Evolutionary conservation across 2,888 invertebrate species (phyloP).

Genomic region (Tetrapedia diversipes): DNA sequence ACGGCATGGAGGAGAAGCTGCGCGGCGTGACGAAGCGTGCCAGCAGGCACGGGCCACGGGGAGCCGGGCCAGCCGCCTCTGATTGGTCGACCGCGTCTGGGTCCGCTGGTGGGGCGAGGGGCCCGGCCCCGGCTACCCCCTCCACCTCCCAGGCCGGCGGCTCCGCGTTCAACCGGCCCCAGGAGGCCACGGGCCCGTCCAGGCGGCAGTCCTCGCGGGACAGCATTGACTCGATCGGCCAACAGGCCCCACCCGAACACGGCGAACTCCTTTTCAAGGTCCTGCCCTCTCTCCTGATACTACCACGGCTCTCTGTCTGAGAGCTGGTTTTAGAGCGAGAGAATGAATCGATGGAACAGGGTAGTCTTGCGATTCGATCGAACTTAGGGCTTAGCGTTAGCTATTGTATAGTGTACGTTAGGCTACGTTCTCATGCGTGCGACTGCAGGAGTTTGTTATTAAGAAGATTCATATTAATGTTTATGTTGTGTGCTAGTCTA

Average conservation of each 20-base stretch:
- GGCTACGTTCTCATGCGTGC: background rate
- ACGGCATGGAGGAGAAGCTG: constrained; percentile 80
- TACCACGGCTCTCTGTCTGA: constrained; percentile 6
- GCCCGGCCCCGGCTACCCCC: constrained; percentile 69
- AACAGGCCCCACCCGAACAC: constrained; percentile 83
- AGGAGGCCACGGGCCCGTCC: constrained; percentile 75
- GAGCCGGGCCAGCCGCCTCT: constrained; percentile 61
- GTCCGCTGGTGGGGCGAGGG: constrained; percentile 56
- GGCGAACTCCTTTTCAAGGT: constrained; percentile 86
- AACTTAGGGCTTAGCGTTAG: too few relatives aligned
- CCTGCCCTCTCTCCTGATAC: constrained; percentile 69
- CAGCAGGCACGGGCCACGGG: constrained; percentile 71
- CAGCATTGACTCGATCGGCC: constrained; percentile 78
- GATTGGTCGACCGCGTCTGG: constrained; percentile 63
- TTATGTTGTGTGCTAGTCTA: too few relatives aligned
- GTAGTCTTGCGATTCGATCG: background rate
- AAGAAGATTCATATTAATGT: too few relatives aligned
- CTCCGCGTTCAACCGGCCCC: constrained; percentile 79
- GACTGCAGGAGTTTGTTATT: background rate
- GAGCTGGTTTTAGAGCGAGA: background rate
- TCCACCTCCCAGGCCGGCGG: constrained; percentile 77
- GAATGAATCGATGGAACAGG: background rate
- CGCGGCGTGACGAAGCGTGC: constrained; percentile 68
- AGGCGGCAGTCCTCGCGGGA: constrained; percentile 75
- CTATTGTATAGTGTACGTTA: background rate